Base-by-base conservation (phyloP, 2,113 vertebrate genomes). In the Myotis davidii region DNA sequence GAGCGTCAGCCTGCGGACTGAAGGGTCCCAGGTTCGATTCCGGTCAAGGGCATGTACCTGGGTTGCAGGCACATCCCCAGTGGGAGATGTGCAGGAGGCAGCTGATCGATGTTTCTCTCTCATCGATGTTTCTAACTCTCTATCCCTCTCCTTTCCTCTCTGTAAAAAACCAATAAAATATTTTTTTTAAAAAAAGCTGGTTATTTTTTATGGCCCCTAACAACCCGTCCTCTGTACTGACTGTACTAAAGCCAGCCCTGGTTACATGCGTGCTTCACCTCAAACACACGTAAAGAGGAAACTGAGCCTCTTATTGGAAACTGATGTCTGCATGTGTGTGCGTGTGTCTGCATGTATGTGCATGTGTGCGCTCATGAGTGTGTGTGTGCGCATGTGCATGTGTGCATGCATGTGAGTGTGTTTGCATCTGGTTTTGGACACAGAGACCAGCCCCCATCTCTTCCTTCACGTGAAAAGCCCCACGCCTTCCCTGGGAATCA, bases 121-220 rank as follows among this genome's bases (percentile, higher is more conserved):
- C 42, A 42, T 42, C 42, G 42, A 42, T 42, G 42, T 42, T 42
- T 42, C 42, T 42, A 8, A 42, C 42, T 42, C 42, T 42, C 42
- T 42, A 42, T 8, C 42, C 42, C 42, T 42, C 42, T 42, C 42
- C 42, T 42, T 42, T 42, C 42, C 42, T 42, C 42, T 42, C 42
- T 42, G 42, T 42, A 42, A 42, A 42, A 42, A 42, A 42, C 1
- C 42, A 42, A 42, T 42, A 42, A 42, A 42, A 8, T 42, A 42
- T 42, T 8, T 39, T 39, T 39, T 42, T 8, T 8, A 8, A 42
- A 42, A 42, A 81, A 98, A 98, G 96, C 82, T 73, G 96, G 12
- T 97, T 95, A 86, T 94, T 97, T 95, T 98, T 98, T 97, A 98
- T 69, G 86, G 94, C 85, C 54, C 88, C 96, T 97, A 98, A 98